Base-by-base conservation (phyloP, 2,797 vertebrate species). In the Cyclura pinguis region DNA sequence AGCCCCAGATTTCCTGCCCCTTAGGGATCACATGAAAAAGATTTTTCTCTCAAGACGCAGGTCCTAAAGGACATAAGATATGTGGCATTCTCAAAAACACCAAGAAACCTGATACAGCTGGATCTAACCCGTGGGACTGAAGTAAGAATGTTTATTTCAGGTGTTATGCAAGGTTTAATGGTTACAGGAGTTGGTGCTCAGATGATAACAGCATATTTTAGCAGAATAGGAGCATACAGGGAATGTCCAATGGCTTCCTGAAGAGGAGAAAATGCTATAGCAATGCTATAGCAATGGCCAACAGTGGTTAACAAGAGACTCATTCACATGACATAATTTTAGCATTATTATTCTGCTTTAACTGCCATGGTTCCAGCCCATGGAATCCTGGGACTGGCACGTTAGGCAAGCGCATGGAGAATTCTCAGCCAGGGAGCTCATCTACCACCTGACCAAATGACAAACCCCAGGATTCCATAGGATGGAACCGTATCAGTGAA, bases 1-100 rank as follows among this genome's bases (percentile, higher is more conserved):
- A 93, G 92, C 93, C 92, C 87, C 85, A 55, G 7, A 59, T 35
- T 85, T n/a, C 52, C 67, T 88, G 67, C 67, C 64, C 57, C 55
- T 18, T 14, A 24, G 35, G 77, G 59, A 59, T 86, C 59, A 88
- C 57, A 86, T 85, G 86, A 89, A 90, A 91, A 72, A 42, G 24
- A 62, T 62, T 59, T 91, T 93, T 90, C 81, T 69, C 80, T 64
- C 88, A 81, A 72, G 85, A 84, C 83, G 27, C 59, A 5, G 3
- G 57, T 72, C 50, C 67, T 62, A 85, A 57, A 85, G 59, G 9
- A 42, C 16, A 50, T 55, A 80, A 80, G 69, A n/a, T 55, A 14
- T 62, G 29, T 24, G 35, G 16, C 55, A 52, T 77, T 90, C 92
- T 92, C 52, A 82, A 47, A 90, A 90, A 50, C 16, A 3, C 0